phyloP scores from a whole-genome alignment of 1,140 invertebrate genomes.

The Hyposmocoma kahamanoa region DNA sequence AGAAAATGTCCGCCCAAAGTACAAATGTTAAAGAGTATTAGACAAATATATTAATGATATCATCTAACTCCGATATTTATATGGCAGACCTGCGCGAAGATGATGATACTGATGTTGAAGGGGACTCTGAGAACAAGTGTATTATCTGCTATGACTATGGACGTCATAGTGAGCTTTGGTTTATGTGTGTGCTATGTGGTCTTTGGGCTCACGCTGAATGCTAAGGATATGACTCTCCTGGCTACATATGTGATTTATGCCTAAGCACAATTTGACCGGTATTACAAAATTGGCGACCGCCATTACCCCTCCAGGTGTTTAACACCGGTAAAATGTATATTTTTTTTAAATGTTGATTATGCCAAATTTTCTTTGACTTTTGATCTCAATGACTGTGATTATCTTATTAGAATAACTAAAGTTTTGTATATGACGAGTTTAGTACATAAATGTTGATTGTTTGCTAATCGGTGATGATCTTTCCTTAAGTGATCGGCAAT shows the following conservation, averaged over 20 bases:
- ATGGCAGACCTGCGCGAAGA: not conserved
- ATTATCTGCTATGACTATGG: slow-evolving; percentile 28
- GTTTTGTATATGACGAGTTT: slow-evolving; percentile 12
- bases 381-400: slow-evolving; percentile 12
- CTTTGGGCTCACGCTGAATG: slow-evolving; percentile 34
- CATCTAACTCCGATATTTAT: not conserved
- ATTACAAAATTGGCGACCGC: slow-evolving; percentile 13
- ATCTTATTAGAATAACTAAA: slow-evolving; percentile 16
- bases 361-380: slow-evolving; percentile 14
- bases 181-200: slow-evolving; percentile 29
- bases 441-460: slow-evolving; percentile 18
- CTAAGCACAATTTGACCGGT: slow-evolving; percentile 14
- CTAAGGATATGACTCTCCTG: slow-evolving; percentile 28
- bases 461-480: slow-evolving; percentile 13
- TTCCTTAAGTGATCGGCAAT: slow-evolving; percentile 21
- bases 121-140: slow-evolving; percentile 30
- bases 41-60: too few relatives aligned
- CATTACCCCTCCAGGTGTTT: not conserved
- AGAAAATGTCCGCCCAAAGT: too few relatives aligned
- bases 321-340: slow-evolving; percentile 5
- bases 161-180: slow-evolving; percentile 37
- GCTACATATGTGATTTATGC: slow-evolving; percentile 32
- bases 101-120: slow-evolving; percentile 28
- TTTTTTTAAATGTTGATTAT: slow-evolving; percentile 5
- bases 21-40: too few relatives aligned